Evolutionary conservation across 1,140 invertebrate genomes (phyloP), one percentile per base, ranked within the genome.

Genomic region (Eupeodes corollae): DNA sequence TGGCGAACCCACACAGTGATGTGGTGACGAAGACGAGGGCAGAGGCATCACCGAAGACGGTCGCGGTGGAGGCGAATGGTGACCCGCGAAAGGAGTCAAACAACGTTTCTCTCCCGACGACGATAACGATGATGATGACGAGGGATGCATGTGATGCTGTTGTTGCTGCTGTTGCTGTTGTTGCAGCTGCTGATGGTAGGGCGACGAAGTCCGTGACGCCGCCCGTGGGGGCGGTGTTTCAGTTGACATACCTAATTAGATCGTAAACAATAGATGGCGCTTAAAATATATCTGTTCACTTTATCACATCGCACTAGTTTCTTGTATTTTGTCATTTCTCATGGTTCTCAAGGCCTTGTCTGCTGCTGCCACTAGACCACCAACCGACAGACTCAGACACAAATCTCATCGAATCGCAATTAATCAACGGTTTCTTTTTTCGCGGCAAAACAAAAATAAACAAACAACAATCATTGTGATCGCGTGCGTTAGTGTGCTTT

Each of bases 1-100:
- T 26, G 21, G 21, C 21, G 21, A 26, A 26, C 21, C 8, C 21
- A 26, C 21, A 26, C 8, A 5, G 21, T 26, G 21, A 26, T 26
- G 37, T 9, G 41, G 26, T 11, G 49, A 33, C 30, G 46, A 38
- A 19, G 46, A 19, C 49, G 52, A 34, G 18, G 52, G 49, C 52
- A 53, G 26, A n/a, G 46, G 46, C 40, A 48, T 31, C 11, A 42
- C 46, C 38, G 46, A 48, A 34, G 32, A 16, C 39, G 46, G 46
- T 37, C 37, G 43, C 13, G 49, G 35, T 37, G 32, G 46, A 38
- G 51, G 31, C 32, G 32, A 31, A 34, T 53, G 42, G 31, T 32
- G 43, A 44, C 55, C 49, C 12, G 41, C 43, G 13, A 49, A 35
- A 10, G 45, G 31, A 26, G 21, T 26, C 21, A 26, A 26, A 26